Conservation (phyloP, 2,797 vertebrate genomes). For the Jordanella pulchra region DNA sequence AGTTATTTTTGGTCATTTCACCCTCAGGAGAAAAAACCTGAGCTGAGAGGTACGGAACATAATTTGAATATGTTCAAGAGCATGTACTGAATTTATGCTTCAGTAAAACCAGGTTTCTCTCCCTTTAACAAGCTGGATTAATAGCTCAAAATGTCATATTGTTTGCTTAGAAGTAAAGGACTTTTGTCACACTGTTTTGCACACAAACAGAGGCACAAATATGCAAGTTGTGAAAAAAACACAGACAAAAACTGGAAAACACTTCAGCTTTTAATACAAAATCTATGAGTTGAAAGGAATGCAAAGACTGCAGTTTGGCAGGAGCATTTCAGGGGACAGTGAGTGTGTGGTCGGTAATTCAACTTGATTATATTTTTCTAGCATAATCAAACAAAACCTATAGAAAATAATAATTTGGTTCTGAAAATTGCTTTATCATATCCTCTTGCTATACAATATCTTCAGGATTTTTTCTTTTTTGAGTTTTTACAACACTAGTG, state of each 20-base stretch:
- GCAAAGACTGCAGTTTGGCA: slow-evolving; percentile 26
- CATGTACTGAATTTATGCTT: slow-evolving; percentile 8
- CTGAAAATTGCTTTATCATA: not conserved
- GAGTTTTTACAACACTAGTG: no score
- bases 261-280: slow-evolving; percentile 30
- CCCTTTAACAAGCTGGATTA: slow-evolving; percentile 11
- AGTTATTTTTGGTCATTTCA: slow-evolving; percentile 29
- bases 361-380: slow-evolving; percentile 17
- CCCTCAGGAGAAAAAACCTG: slow-evolving; percentile 25
- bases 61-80: slow-evolving; percentile 30
- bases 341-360: slow-evolving; percentile 16
- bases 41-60: slow-evolving; percentile 31
- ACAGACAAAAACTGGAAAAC: not conserved
- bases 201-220: not conserved
- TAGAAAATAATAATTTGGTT: slow-evolving; percentile 3
- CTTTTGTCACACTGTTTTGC: not conserved
- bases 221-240: not conserved
- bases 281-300: slow-evolving; percentile 32
- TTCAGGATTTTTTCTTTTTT: no score
- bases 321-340: slow-evolving; percentile 5
- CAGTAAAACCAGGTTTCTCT: slow-evolving; percentile 9
- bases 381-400: slow-evolving; percentile 9
- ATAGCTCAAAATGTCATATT: slow-evolving; percentile 9
- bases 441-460: not conserved
- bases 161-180: slow-evolving; percentile 2